Percentiles rank a stretch among this genome's conserved stretches.
phyloP scores from a whole-genome alignment of 1,140 invertebrate species.

The Hesperophylax magnus region DNA sequence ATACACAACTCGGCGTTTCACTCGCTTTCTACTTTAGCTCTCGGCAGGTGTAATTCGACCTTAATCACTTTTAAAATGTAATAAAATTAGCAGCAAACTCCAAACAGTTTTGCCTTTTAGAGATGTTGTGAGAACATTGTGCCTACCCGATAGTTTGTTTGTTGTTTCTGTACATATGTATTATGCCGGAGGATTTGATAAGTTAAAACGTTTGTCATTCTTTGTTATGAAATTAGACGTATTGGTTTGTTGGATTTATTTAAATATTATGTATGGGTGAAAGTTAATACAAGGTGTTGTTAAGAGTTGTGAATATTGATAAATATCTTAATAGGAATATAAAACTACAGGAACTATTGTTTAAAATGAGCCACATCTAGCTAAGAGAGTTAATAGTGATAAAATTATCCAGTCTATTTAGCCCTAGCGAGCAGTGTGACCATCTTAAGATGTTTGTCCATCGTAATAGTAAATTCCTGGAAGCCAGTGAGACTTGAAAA shows the following conservation, averaged over 20 bases:
- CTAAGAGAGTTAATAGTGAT: too few species aligned
- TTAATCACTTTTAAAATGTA: too few species aligned
- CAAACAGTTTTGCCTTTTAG: slow-evolving; percentile 23
- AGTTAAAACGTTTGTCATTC: not conserved
- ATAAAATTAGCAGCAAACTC: not conserved
- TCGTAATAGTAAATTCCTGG: too few species aligned
- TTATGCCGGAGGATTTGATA: slow-evolving; percentile 29
- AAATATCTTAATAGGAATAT: not conserved
- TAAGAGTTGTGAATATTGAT: slow-evolving; percentile 7
- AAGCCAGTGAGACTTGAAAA: too few species aligned
- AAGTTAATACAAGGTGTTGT: slow-evolving; percentile 10
- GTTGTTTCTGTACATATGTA: too few species aligned
- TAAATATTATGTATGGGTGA: not conserved
- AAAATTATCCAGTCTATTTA: too few species aligned
- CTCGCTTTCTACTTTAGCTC: too few species aligned
- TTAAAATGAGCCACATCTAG: too few species aligned
- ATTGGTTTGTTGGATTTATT: not conserved
- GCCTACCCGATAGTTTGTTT: slow-evolving; percentile 14
- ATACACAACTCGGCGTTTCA: too few species aligned
- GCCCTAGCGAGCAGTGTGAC: too few species aligned
- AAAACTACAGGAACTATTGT: not conserved
- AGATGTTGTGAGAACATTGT: slow-evolving; percentile 11
- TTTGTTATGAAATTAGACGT: not conserved
- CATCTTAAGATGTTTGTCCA: too few species aligned
- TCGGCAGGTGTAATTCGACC: too few species aligned